Conservation (phyloP, 2,888 invertebrate species). For the Dromius quadrimaculatus region DNA sequence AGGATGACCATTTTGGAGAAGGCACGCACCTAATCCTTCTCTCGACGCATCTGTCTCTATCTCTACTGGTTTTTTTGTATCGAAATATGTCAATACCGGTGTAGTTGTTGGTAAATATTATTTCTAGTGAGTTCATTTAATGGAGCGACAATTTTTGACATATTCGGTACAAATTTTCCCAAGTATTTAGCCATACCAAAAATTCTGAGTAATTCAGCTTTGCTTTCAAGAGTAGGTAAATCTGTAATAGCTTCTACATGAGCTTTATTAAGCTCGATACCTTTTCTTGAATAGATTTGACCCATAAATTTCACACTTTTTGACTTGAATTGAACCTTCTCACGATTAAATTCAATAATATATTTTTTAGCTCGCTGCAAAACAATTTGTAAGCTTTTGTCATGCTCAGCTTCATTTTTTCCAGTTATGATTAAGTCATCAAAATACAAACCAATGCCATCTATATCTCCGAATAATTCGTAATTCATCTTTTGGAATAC, state of each 20-base stretch:
- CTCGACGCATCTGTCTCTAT: too few species aligned
- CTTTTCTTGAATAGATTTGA: conserved; percentile 47
- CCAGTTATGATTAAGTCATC: conserved; percentile 12
- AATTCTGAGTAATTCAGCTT: conserved; percentile 54
- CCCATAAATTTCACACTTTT: conserved; percentile 43
- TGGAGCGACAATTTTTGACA: too few species aligned
- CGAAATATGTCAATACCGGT: too few species aligned
- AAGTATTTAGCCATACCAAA: too few species aligned
- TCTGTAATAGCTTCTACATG: conserved; percentile 55
- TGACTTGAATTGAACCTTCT: conserved; percentile 15
- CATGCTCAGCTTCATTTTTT: not conserved
- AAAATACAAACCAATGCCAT: conserved; percentile 27
- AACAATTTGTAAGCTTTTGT: not conserved
- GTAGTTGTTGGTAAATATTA: too few species aligned
- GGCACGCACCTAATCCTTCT: too few species aligned
- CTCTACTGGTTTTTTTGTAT: too few species aligned
- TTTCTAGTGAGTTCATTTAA: too few species aligned
- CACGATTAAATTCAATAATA: conserved; percentile 2
- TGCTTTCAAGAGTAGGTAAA: conserved; percentile 53
- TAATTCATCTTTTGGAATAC: conserved; percentile 23
- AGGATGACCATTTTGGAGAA: too few species aligned
- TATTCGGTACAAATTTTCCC: too few species aligned
- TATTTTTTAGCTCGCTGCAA: conserved; percentile 7
- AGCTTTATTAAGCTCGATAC: not conserved
- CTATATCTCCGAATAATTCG: conserved; percentile 20